Base-by-base conservation (phyloP, 2,888 invertebrate species). In the Dynastes tityus region DNA sequence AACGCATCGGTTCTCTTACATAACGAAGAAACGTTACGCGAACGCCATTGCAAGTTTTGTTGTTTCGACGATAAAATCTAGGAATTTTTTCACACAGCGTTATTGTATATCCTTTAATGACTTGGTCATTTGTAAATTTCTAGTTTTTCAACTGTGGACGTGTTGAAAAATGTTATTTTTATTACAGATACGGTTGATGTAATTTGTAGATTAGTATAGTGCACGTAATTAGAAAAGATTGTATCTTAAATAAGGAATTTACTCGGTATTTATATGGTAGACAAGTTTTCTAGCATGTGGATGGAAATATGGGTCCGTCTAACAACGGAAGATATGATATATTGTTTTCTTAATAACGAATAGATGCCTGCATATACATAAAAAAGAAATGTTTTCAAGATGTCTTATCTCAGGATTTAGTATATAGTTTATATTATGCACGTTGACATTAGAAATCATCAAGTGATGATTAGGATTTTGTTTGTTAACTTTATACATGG, bases 1-100 rank as follows among this genome's bases (percentile, higher is more conserved):
- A 27, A 45, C 58, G 58, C 16, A 73, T 73, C 53, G 29, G 49
- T 49, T 70, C 53, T 29, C 45, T 51, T 70, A 32, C 9, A 22
- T 55, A 70, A 45, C 8, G 1, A 32, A 27, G 16, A 6, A 53
- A 32, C 27, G 53, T 16, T 5, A 32, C 51, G 68, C n/a, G 22
- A 70, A 70, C 22, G 22, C 45, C 11, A 11, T 45, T 61, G 27
- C 53, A 53, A 61, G 61, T 61, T 61, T 29, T 61, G 8, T 27
- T 61, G 27, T 29, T 61, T 29, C 61, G 11, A 27, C 27, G 61
- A 61, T 61, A 61, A 22, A 5, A 61, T 61, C 61, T 61, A 29
- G 27, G 61, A 22, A 61, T 61, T 61, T 61, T 61, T 61, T 61
- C 61, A 61, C 61, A 61, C 11, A 61, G 27, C 11, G 6, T 16